phyloP scores from a whole-genome alignment of 2,113 vertebrate genomes.

The Leiothrix lutea region DNA sequence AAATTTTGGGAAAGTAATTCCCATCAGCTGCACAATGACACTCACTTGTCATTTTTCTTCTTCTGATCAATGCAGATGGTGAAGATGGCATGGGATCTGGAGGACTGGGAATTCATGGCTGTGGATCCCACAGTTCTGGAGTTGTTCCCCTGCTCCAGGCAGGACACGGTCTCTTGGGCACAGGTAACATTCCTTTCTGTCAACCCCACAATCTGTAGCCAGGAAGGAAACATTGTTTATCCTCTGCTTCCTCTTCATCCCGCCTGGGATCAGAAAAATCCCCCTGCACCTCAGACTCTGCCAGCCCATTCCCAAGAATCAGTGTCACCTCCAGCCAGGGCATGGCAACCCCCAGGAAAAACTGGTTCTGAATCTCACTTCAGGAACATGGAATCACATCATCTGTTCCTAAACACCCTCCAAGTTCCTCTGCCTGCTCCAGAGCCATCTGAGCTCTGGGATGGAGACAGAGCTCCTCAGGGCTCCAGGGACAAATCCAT shows the following conservation, averaged over 20 bases:
- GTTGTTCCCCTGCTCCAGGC: slow-evolving; percentile 91
- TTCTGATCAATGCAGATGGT: slow-evolving; percentile 91
- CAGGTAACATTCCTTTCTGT: slow-evolving; percentile 82
- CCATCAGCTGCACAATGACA: neutral
- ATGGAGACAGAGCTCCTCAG: neutral
- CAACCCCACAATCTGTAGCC: slow-evolving; percentile 88
- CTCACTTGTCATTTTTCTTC: slow-evolving; percentile 86
- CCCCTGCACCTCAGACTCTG: neutral
- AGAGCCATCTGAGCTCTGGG: neutral
- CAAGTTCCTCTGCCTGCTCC: neutral
- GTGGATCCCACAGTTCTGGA: slow-evolving; percentile 90
- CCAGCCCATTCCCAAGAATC: neutral
- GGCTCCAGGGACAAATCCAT: neutral
- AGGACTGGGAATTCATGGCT: slow-evolving; percentile 95
- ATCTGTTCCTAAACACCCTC: neutral
- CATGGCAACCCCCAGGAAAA: neutral
- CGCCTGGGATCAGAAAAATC: neutral
- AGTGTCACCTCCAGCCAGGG: neutral
- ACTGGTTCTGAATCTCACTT: neutral
- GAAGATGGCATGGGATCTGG: slow-evolving; percentile 96
- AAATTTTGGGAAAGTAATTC: neutral
- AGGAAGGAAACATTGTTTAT: neutral
- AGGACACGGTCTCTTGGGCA: slow-evolving; percentile 84
- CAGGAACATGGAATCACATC: neutral
- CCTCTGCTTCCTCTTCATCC: neutral